Conservation (phyloP, 2,888 invertebrate species). For the Drosophila cognata region DNA sequence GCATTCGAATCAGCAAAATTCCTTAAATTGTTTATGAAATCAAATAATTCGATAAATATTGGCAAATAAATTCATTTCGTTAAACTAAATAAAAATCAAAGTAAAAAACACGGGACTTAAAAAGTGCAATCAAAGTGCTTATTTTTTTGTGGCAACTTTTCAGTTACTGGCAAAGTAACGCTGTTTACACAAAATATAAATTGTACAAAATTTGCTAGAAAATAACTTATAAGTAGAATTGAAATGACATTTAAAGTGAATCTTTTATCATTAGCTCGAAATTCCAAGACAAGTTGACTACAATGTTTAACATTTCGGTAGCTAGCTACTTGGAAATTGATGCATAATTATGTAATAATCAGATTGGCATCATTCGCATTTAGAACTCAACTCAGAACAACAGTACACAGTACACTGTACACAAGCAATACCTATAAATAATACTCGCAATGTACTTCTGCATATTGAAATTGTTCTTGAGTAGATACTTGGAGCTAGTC, state of each 20-base stretch:
- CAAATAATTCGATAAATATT: background rate
- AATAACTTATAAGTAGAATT: background rate
- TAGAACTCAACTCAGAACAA: conserved; percentile 8
- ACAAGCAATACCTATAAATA: conserved; percentile 3
- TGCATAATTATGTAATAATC: conserved; percentile 38
- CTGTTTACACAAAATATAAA: background rate
- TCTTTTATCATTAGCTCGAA: background rate
- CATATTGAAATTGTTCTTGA: conserved; percentile 27
- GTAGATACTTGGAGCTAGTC: conserved; percentile 30
- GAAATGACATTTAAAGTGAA: background rate
- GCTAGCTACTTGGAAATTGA: conserved; percentile 8
- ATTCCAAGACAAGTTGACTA: conserved; percentile 19
- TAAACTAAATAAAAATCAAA: background rate
- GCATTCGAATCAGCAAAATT: conserved; percentile 9
- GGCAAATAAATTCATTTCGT: background rate
- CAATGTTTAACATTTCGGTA: conserved; percentile 35
- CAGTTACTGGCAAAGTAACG: background rate
- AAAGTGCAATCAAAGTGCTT: background rate
- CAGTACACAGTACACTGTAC: conserved; percentile 9
- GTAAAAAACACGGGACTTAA: background rate
- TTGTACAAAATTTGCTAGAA: background rate
- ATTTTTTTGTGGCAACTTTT: background rate
- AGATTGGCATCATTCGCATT: conserved; percentile 30
- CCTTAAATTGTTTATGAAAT: background rate
- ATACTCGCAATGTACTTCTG: conserved; percentile 3